Base-by-base conservation (phyloP, 1,140 invertebrate genomes). In the Camponotus vicinus region DNA sequence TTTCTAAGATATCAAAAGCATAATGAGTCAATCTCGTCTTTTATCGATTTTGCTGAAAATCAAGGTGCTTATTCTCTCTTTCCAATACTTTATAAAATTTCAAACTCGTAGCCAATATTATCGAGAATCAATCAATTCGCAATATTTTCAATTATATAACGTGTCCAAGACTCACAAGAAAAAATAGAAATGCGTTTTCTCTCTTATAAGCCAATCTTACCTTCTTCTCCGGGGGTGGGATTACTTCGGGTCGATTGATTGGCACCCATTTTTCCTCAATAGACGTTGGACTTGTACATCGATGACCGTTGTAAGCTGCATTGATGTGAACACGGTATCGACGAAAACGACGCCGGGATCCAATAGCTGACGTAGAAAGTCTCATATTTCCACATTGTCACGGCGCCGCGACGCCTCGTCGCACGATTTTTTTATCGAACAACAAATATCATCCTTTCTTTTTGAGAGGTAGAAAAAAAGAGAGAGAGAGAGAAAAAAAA, bases 171-270 rank as follows among this genome's bases (percentile, higher is more conserved):
- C 9, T 64, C 9, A 45, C 18, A 49, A 45, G 66, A 34, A 45
- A 45, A 70, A 27, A n/a, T 49, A 42, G 9, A 75, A 8, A 55
- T 45, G 8, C 3, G n/a, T 4, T 79, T n/a, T 34, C 21, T 21
- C n/a, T 3, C 21, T 15, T 4, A 37, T n/a, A 40, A 40, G 49
- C 15, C 11, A 73, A 21, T 5, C 42, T 94, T 79, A 95, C 94
- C 94, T 93, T 95, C 94, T 70, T 95, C 94, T 15, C 94, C 94
- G 15, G 93, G 92, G 49, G 87, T 93, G 63, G 94, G 93, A 63
- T 92, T 76, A 79, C 90, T 93, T 64, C 93, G 88, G 40, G 90
- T 90, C 57, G 94, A 95, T 76, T 95, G 94, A 82, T 93, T 94
- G 76, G 93, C 94, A 73, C 94, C 94, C 94, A 95, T 95, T 89